Conservation (phyloP, 1,140 invertebrate species). For the Drosophila littoralis region DNA sequence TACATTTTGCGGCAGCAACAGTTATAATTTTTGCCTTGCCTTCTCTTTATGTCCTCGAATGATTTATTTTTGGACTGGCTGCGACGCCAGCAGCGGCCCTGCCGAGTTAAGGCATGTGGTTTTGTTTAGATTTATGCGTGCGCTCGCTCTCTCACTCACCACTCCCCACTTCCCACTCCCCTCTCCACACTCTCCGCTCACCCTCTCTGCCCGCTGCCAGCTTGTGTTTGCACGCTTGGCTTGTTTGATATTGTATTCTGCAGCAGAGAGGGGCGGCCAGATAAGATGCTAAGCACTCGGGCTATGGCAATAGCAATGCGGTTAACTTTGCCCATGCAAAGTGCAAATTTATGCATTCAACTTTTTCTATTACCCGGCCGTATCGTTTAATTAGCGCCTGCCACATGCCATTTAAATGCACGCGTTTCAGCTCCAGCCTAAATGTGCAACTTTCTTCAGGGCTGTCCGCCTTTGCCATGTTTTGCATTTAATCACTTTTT, state of each 20-base stretch:
- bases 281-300: slow-evolving; percentile 63
- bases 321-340: slow-evolving; percentile 44
- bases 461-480: slow-evolving; percentile 59
- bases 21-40: slow-evolving; percentile 80
- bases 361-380: slow-evolving; percentile 67
- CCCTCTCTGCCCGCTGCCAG: slow-evolving; percentile 23
- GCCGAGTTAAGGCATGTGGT: slow-evolving; percentile 71
- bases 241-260: slow-evolving; percentile 70
- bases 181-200: slow-evolving; percentile 19
- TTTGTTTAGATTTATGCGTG: slow-evolving; percentile 78
- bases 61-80: slow-evolving; percentile 76
- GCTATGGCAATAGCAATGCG: not conserved
- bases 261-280: slow-evolving; percentile 41
- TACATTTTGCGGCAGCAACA: slow-evolving; percentile 77
- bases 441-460: slow-evolving; percentile 30
- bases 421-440: slow-evolving; percentile 2
- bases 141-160: slow-evolving; percentile 7
- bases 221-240: slow-evolving; percentile 69
- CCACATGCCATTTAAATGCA: slow-evolving; percentile 49
- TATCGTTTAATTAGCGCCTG: slow-evolving; percentile 74
- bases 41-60: slow-evolving; percentile 80
- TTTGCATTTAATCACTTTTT: slow-evolving; percentile 78
- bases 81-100: slow-evolving; percentile 33
- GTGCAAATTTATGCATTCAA: slow-evolving; percentile 71
- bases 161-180: not conserved